Base-by-base conservation (phyloP, 1,140 invertebrate genomes). In the Lethocerus indicus region DNA sequence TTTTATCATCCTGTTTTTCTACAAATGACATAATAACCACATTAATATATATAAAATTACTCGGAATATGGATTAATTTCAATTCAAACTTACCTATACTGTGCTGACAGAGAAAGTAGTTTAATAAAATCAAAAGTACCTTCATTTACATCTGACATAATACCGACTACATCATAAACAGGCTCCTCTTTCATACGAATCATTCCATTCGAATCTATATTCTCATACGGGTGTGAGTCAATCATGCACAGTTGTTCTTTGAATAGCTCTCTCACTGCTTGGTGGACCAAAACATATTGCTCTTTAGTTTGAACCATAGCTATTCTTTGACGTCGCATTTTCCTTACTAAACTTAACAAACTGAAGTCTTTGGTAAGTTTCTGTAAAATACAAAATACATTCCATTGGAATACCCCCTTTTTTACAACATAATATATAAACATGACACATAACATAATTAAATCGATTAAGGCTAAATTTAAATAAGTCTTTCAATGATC, bases 231-330 rank as follows among this genome's bases (percentile, higher is more conserved):
- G 62, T 75, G 72, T n/a, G 69, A 63, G 49, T 75, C 71, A 47
- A 75, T 73, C 24, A 74, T 63, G 53, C 67, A 65, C 3, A 75
- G 55, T 46, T 75, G 69, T 42, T 73, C 69, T 56, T 66, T 60
- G 58, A 75, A 75, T 25, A 75, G 56, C 53, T 72, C 69, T 41
- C 64, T 55, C 2, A 75, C 69, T 32, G 71, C 73, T 57, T 65
- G 60, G 59, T 94, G 88, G 54, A 93, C 83, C 56, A 92, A 78
- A 62, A 92, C 87, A 58, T 93, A 93, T 60, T 94, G 89, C 63
- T 93, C 89, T 18, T 86, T 86, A 21, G 87, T 93, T 66, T 94
- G 88, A 6, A 94, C 78, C 88, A 93, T 92, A 1, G 88, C 88
- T 45, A 74, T 71, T 50, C 76, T 58, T 58, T 79, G 76, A 49